Percentiles rank a stretch among this genome's conserved stretches.
phyloP scores from a whole-genome alignment of 2,113 vertebrate species.

The Ahaetulla prasina region DNA sequence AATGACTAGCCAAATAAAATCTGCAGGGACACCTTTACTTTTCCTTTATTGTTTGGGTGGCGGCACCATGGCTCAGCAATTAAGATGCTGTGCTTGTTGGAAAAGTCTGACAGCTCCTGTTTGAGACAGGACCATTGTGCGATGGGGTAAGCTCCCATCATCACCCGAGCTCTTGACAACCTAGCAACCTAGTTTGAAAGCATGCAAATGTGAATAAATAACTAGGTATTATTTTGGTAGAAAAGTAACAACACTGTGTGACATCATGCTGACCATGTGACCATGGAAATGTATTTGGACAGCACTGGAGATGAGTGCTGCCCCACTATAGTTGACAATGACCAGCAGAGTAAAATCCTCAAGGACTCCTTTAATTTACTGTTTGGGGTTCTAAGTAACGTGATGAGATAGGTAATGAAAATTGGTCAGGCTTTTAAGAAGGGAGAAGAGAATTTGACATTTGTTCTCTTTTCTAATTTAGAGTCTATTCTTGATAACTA shows the following conservation, averaged over 20 bases:
- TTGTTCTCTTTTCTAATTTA: background rate
- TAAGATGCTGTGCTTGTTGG: background rate
- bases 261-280: no score
- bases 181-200: background rate
- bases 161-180: background rate
- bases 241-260: background rate
- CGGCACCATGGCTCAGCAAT: background rate
- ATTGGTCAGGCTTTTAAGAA: background rate
- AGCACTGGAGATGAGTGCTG: background rate
- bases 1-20: no score
- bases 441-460: background rate
- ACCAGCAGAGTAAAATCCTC: background rate
- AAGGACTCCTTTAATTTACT: background rate
- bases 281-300: no score
- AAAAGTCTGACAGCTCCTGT: background rate
- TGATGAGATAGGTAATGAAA: background rate
- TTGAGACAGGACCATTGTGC: background rate
- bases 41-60: no score
- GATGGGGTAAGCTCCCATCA: background rate
- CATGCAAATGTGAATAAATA: background rate
- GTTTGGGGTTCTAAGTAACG: background rate
- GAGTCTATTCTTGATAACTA: background rate
- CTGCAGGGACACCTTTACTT: no score
- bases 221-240: background rate
- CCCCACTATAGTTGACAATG: background rate